Evolutionary conservation across 2,113 vertebrate genomes (phyloP).

Genomic region (Lutjanus erythropterus): DNA sequence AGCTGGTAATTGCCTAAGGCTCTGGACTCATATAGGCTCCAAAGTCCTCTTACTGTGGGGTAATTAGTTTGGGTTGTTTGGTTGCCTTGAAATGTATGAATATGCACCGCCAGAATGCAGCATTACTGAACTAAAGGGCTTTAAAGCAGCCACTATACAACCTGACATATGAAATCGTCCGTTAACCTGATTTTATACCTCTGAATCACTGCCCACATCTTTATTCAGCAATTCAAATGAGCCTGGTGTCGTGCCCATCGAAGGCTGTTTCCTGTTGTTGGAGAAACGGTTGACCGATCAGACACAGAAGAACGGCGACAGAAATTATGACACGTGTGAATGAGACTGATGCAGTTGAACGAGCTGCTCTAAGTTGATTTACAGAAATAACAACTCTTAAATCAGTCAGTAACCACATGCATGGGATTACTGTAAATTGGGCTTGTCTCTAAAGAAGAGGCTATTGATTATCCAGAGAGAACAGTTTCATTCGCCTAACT

Average conservation of each 20-base stretch:
- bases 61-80: not conserved
- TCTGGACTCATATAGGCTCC: not conserved
- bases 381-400: no score
- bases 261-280: not conserved
- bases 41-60: not conserved
- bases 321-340: no score
- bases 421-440: no score
- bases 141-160: not conserved
- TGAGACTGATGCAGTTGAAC: no score
- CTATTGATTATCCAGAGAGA: no score
- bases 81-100: not conserved
- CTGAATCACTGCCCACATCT: not conserved
- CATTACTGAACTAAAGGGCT: not conserved
- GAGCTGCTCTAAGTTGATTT: no score
- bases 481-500: no score
- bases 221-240: not conserved
- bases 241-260: not conserved
- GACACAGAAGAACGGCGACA: no score
- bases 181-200: not conserved
- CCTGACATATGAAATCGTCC: not conserved
- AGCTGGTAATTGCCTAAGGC: not conserved
- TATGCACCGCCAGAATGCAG: not conserved
- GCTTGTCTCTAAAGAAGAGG: no score
- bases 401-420: no score
- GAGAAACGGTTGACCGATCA: not conserved